These are phyloP conservation scores for Amazona finschi DNA, from an alignment of 2,797 vertebrate species.

Conservation along the genomic window DNA sequence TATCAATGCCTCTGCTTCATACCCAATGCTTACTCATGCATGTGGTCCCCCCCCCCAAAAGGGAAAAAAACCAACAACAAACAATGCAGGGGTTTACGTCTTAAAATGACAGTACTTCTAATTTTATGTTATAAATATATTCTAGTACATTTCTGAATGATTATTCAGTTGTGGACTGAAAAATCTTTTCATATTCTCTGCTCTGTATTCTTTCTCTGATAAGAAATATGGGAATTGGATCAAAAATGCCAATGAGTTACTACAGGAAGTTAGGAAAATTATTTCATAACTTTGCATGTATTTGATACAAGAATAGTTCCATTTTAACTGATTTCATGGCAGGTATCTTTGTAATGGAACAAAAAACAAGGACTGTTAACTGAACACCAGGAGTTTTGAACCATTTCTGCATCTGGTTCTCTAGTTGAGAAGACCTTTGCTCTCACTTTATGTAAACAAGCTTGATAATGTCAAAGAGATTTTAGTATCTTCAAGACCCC, in stretches of 20 bases:
- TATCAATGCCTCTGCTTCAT: conserved; percentile 40
- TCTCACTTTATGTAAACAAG: neutral
- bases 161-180: neutral
- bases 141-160: neutral
- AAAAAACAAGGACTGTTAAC: neutral
- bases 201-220: neutral
- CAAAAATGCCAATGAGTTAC: neutral
- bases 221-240: neutral
- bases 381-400: neutral
- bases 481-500: neutral
- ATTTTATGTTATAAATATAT: neutral
- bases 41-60: neutral
- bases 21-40: neutral
- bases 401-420: neutral
- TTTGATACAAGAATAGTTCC: neutral
- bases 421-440: neutral
- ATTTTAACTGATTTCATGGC: neutral
- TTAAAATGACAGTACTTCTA: neutral
- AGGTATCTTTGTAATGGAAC: neutral
- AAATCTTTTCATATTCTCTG: neutral
- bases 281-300: neutral
- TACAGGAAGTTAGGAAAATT: neutral
- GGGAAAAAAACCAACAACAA: neutral
- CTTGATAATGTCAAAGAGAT: neutral
- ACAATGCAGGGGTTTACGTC: neutral